A percentile compares a stretch with the other conserved stretches of the same genome.
Evolutionary conservation across 2,888 invertebrate species (phyloP).

Genomic region (Seira ritae): DNA sequence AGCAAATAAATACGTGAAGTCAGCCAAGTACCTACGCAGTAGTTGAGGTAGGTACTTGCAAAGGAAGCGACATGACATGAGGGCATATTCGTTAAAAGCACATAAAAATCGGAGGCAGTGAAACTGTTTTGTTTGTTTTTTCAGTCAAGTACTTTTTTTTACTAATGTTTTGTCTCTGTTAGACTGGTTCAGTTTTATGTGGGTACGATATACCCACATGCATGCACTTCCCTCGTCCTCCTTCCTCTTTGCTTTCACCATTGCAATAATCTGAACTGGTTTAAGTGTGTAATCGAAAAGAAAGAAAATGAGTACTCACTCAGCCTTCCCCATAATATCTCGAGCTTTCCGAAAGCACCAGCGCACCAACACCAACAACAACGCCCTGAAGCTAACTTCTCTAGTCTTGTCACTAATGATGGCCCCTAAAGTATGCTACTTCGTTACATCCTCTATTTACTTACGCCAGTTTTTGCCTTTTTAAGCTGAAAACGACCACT

Average conservation of each 20-base stretch:
- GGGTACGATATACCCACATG: not conserved
- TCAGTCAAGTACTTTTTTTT: slow-evolving; percentile 14
- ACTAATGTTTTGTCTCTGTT: not conserved
- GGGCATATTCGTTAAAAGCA: not conserved
- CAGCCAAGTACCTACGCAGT: not conserved
- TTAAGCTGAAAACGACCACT: not conserved
- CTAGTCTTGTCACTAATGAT: slow-evolving; percentile 14
- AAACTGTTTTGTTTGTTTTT: slow-evolving; percentile 13
- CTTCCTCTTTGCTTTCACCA: not conserved
- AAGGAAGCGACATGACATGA: not conserved
- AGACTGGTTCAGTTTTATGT: no score
- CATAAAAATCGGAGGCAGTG: slow-evolving; percentile 10
- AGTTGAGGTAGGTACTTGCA: not conserved
- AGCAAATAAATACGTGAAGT: no score
- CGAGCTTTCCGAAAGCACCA: not conserved
- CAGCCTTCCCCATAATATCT: not conserved
- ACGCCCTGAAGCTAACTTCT: slow-evolving; percentile 2
- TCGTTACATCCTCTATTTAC: slow-evolving; percentile 11
- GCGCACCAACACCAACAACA: not conserved
- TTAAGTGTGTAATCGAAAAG: not conserved
- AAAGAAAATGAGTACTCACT: not conserved
- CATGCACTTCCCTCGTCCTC: not conserved
- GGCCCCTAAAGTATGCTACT: slow-evolving; percentile 10
- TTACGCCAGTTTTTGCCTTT: slow-evolving; percentile 1
- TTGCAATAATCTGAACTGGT: not conserved